Evolutionary conservation across 2,113 vertebrate genomes (phyloP), one percentile per base, ranked within the genome.

Genomic region (Seriola rivoliana): DNA sequence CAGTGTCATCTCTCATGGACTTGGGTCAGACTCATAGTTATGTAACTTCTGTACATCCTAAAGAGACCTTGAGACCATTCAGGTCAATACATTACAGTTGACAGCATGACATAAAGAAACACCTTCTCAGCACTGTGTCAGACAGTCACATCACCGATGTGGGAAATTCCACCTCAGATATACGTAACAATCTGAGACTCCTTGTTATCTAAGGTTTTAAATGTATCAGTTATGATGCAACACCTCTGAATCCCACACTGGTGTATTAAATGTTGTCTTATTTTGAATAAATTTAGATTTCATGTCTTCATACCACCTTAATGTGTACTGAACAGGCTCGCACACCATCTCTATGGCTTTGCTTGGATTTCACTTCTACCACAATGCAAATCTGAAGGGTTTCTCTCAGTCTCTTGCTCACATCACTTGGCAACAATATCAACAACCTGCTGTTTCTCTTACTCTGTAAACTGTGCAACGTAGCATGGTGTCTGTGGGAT

Each of bases 111-210:
- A 52, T 42, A n/a, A 4, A 21, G 16, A 21, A 52, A 52, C 5
- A 9, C 19, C 19, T 8, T 52, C 50, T 52, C 19, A 21, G 50
- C 50, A 21, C 48, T 50, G 48, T 50, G 48, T 19, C 48, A 50
- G 48, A 19, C 50, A 21, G 50, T n/a, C 50, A 52, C 50, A 52
- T 52, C 50, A 71, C 32, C 62, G 55, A 25, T 52, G 46, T 77
- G 72, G 50, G 67, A 80, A 87, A 75, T 69, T 5, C 42, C 58
- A 25, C 71, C 63, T 54, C 19, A 77, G 25, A 79, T 54, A 67
- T 52, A 69, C 48, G 40, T 21, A 64, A 82, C 80, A 54, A 65
- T 38, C 44, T 60, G 29, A 67, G 25, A 71, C 48, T 29, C 60
- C 65, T 55, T 38, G 2, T 75, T 57, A 70, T 36, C 46, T 36